phyloP scores from a whole-genome alignment of 1,140 invertebrate genomes.

The Triops longicaudatus region DNA sequence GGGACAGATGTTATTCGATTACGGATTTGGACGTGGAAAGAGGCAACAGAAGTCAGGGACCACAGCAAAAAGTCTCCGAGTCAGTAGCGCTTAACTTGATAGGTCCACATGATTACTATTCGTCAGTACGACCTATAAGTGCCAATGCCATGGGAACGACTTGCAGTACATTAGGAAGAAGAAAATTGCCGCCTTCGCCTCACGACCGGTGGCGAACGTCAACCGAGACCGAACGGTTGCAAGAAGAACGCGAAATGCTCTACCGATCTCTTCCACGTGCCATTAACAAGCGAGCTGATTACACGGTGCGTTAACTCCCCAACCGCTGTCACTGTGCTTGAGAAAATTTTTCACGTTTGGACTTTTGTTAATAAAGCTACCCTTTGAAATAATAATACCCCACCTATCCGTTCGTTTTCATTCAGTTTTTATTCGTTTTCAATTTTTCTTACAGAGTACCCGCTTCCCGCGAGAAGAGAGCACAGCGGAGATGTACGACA shows the following conservation, averaged over 20 bases:
- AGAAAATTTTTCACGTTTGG: not conserved
- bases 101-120: not conserved
- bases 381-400: not conserved
- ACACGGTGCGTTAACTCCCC: not conserved
- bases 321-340: not conserved
- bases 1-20: conserved; percentile 12
- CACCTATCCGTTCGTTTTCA: no score
- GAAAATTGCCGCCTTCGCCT: not conserved
- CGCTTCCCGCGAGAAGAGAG: not conserved
- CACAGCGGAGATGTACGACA: not conserved
- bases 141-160: conserved; percentile 10
- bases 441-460: not conserved
- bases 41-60: not conserved
- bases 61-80: not conserved
- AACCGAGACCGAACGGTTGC: not conserved
- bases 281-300: conserved; percentile 8
- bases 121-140: conserved; percentile 4
- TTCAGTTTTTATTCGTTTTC: not conserved
- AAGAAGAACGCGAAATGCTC: conserved; percentile 9
- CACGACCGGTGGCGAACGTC: conserved; percentile 4
- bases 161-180: not conserved
- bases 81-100: not conserved
- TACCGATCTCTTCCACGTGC: conserved; percentile 6
- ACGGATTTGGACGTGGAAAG: not conserved
- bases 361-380: not conserved